A percentile compares a stretch with the other conserved stretches of the same genome.
phyloP scores from a whole-genome alignment of 2,888 invertebrate species.

The Anthrax anthrax region DNA sequence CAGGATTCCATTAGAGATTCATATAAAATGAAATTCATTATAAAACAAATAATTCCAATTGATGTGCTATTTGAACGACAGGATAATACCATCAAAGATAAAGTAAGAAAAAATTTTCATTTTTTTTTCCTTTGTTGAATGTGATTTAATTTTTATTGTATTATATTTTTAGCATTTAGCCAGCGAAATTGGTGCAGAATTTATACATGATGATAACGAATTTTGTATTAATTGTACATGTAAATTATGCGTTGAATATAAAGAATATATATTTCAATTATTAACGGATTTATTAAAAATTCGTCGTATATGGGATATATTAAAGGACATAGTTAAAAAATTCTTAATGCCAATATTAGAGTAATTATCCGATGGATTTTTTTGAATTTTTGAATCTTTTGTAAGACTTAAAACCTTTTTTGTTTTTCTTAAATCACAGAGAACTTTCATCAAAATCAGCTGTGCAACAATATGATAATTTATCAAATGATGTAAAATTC shows the following conservation, averaged over 20 bases:
- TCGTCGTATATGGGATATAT: slow-evolving; percentile 29
- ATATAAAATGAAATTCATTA: too few relatives aligned
- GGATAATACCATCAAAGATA: too few relatives aligned
- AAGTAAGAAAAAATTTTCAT: too few relatives aligned
- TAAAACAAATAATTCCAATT: too few relatives aligned
- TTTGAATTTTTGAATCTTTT: neutral
- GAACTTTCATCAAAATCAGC: slow-evolving; percentile 16
- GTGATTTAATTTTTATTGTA: too few relatives aligned
- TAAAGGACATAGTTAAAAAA: slow-evolving; percentile 27
- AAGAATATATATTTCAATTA: slow-evolving; percentile 29
- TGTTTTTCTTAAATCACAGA: neutral
- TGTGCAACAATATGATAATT: slow-evolving; percentile 27
- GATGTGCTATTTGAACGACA: too few relatives aligned
- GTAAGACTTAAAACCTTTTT: too few relatives aligned
- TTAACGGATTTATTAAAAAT: slow-evolving; percentile 33
- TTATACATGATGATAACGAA: slow-evolving; percentile 24
- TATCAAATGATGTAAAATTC: slow-evolving; percentile 26
- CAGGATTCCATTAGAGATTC: too few relatives aligned
- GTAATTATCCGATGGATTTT: slow-evolving; percentile 15
- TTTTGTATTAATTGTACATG: slow-evolving; percentile 32
- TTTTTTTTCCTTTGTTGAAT: too few relatives aligned
- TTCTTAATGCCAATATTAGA: slow-evolving; percentile 30
- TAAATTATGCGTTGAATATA: slow-evolving; percentile 30
- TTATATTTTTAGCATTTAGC: too few relatives aligned
- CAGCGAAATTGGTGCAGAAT: too few relatives aligned